phyloP scores from a whole-genome alignment of 2,113 vertebrate species.

The Mohoua ochrocephala region DNA sequence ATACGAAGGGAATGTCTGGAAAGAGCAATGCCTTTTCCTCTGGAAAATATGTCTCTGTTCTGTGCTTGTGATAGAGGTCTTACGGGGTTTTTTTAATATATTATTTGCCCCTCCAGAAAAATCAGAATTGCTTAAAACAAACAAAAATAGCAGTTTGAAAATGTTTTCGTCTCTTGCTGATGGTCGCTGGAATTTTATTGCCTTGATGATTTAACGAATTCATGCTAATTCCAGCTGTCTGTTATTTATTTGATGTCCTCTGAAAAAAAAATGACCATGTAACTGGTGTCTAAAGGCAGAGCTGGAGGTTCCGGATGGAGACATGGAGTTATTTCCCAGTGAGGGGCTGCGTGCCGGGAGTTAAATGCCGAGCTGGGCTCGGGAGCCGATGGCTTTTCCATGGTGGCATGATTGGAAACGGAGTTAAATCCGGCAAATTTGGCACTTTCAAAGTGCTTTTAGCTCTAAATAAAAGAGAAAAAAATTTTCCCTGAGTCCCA shows the following conservation, averaged over 20 bases:
- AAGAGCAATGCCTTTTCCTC: not conserved
- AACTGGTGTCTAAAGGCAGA: not conserved
- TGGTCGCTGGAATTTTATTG: not conserved
- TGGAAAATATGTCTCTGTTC: not conserved
- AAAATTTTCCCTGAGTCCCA: rapidly evolving
- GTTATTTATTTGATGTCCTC: not conserved
- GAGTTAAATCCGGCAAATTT: not conserved
- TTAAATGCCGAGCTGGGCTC: not conserved
- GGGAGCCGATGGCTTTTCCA: not conserved
- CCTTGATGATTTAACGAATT: not conserved
- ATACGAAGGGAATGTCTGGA: not conserved
- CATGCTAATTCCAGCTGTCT: not conserved
- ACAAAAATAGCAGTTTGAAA: not conserved
- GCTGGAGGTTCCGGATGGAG: not conserved
- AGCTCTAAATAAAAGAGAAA: not conserved
- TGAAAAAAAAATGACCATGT: not conserved
- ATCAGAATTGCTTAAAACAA: not conserved
- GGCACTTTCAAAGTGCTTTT: not conserved
- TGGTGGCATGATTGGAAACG: not conserved
- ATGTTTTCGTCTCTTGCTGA: not conserved
- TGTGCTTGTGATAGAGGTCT: not conserved
- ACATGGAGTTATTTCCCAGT: not conserved
- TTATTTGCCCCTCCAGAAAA: not conserved
- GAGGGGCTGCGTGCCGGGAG: not conserved
- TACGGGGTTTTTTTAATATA: not conserved